Base-by-base conservation (phyloP, 1,140 invertebrate genomes). In the Lepidurus packardi region DNA sequence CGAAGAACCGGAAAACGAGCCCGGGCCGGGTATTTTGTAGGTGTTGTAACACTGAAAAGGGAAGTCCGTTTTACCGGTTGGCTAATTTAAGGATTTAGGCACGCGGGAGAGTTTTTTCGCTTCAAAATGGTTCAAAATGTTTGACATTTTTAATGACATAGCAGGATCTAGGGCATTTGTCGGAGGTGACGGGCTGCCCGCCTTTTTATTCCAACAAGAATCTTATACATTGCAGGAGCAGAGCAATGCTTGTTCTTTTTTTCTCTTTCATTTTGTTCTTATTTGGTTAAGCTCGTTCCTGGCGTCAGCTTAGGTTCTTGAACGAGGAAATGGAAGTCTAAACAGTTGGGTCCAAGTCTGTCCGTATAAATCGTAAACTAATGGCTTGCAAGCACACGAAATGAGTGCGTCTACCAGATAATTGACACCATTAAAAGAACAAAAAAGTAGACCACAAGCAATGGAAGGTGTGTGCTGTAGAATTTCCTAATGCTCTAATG, bases 251-350 rank as follows among this genome's bases (percentile, higher is more conserved):
- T 7, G 13, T 21, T n/a, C 53, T 65, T 21, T 13, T 65, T 13
- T 65, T 65, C 21, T 3, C 16, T 65, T 8, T 3, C 16, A 7
- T 21, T 65, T 65, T 65, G 21, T 65, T 65, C 53, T 65, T 65
- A 65, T 65, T 65, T 65, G 53, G 16, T 65, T 21, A 5, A 21
- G 53, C 53, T 65, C 53, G 53, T 65, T 65, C 53, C 21, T 65
- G 53, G 53, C 53, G 53, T 65, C 53, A 65, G 53, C 53, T 21
- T 13, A 7, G 53, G 53, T 65, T 13, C 53, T 65, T 65, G 53
- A 65, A 65, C 53, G 21, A 65, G 53, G 53, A 65, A 65, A 65
- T 65, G 53, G 53, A 65, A 65, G 53, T 65, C 53, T 65, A 65
- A 65, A 65, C 53, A 65, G 16, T 65, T 7, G 53, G 21, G 9